phyloP scores from a whole-genome alignment of 2,888 invertebrate species.

The Reticulitermes lucifugus region DNA sequence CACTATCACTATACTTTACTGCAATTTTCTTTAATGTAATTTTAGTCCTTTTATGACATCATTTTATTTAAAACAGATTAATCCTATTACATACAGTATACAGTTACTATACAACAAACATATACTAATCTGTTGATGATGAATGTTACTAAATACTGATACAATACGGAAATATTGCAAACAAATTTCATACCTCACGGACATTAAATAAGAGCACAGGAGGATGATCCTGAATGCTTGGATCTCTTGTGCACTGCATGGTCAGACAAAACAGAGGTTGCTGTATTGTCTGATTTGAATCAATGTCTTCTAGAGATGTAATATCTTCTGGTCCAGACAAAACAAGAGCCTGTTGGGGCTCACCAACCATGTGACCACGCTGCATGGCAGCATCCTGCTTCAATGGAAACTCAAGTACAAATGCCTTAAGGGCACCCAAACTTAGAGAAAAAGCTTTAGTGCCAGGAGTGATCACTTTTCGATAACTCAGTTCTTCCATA shows the following conservation, averaged over 20 bases:
- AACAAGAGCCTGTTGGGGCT: conserved; percentile 65
- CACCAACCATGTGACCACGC: neutral
- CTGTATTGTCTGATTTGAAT: neutral
- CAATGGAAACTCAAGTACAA: conserved; percentile 63
- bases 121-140: too few species aligned
- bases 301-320: neutral
- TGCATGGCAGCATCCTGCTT: neutral
- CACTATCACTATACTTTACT: too few species aligned
- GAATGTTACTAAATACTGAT: too few species aligned
- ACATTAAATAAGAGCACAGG: conserved; percentile 66
- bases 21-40: too few species aligned
- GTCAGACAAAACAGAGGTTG: conserved; percentile 62
- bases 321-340: conserved; percentile 67
- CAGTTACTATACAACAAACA: too few species aligned
- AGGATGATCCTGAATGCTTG: conserved; percentile 64
- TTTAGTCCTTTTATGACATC: too few species aligned
- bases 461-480: conserved; percentile 42
- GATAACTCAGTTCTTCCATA: conserved; percentile 66
- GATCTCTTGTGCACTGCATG: conserved; percentile 64
- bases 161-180: too few species aligned
- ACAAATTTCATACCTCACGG: conserved; percentile 61
- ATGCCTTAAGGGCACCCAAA: conserved; percentile 65
- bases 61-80: too few species aligned
- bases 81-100: too few species aligned
- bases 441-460: conserved; percentile 26